These are phyloP conservation scores for Nudaria mundana DNA, from an alignment of 2,888 invertebrate genomes.

Conservation along the genomic window DNA sequence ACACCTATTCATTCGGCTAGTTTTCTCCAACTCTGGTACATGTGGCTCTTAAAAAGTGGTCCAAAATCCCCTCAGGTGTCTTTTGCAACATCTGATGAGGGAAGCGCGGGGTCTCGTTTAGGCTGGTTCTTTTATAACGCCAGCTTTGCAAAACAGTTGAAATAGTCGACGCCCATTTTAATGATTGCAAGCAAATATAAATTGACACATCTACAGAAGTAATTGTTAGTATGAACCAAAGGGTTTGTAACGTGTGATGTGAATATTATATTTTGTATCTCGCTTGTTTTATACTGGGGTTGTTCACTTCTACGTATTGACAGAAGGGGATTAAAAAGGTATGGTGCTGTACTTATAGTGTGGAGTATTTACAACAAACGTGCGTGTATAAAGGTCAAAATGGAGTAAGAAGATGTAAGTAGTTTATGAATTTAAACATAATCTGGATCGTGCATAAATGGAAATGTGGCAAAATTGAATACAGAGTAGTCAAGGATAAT, in stretches of 20 bases:
- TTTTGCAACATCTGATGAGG: constrained; percentile 16
- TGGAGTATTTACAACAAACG: too few relatives aligned
- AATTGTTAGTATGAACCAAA: constrained; percentile 67
- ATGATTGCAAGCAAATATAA: constrained; percentile 74
- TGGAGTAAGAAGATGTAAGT: too few relatives aligned
- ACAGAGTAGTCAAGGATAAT: too few relatives aligned
- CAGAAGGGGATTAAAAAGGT: not conserved
- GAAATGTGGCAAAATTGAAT: too few relatives aligned
- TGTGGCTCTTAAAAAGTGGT: constrained; percentile 27
- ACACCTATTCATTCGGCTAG: constrained; percentile 72
- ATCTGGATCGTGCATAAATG: too few relatives aligned
- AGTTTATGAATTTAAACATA: too few relatives aligned
- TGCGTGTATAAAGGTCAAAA: too few relatives aligned
- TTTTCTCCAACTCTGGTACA: constrained; percentile 45
- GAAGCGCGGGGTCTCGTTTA: constrained; percentile 30
- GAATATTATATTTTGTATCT: constrained; percentile 61
- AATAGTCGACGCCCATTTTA: constrained; percentile 55
- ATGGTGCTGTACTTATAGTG: too few relatives aligned
- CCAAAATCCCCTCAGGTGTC: constrained; percentile 31
- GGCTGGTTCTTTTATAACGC: constrained; percentile 15
- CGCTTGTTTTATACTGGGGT: constrained; percentile 18
- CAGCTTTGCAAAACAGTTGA: constrained; percentile 41
- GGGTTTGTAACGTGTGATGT: constrained; percentile 62
- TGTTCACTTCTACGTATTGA: not conserved
- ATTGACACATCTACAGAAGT: constrained; percentile 71